A percentile compares a stretch with the other conserved stretches of the same genome.
phyloP scores from a whole-genome alignment of 1,140 invertebrate genomes.

The Dendrolimus punctatus region DNA sequence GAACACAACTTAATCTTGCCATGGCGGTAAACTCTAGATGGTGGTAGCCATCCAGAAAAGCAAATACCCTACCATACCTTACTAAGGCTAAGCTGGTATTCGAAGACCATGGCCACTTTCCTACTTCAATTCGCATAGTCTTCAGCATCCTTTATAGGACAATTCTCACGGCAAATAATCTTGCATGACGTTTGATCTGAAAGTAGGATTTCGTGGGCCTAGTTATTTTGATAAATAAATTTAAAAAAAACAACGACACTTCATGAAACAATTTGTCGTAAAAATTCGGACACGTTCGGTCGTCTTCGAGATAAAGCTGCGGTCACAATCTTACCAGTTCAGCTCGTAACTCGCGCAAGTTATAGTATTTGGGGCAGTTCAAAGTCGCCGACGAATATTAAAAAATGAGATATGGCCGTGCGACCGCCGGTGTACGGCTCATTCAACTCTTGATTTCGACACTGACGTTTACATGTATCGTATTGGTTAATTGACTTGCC shows the following conservation, averaged over 20 bases:
- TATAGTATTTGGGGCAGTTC: constrained; percentile 65
- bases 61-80: too few relatives aligned
- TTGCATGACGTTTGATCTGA: too few relatives aligned
- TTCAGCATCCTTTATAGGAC: too few relatives aligned
- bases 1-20: too few relatives aligned
- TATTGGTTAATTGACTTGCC: constrained; percentile 32
- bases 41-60: too few relatives aligned
- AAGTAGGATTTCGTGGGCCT: too few relatives aligned
- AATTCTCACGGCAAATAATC: too few relatives aligned
- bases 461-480: constrained; percentile 29
- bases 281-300: constrained; percentile 21
- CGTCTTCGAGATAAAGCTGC: constrained; percentile 27
- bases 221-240: not conserved
- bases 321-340: constrained; percentile 36
- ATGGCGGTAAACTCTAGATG: too few relatives aligned
- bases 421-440: constrained; percentile 44
- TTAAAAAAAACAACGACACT: constrained; percentile 2
- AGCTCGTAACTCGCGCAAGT: constrained; percentile 55
- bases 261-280: constrained; percentile 36
- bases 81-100: too few relatives aligned
- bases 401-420: constrained; percentile 59
- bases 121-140: too few relatives aligned
- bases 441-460: constrained; percentile 41
- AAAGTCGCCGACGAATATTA: constrained; percentile 61
- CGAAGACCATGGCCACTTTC: too few relatives aligned